Percentiles rank a stretch among this genome's conserved stretches.
phyloP scores from a whole-genome alignment of 1,140 invertebrate genomes.

The Papilio glaucus region DNA sequence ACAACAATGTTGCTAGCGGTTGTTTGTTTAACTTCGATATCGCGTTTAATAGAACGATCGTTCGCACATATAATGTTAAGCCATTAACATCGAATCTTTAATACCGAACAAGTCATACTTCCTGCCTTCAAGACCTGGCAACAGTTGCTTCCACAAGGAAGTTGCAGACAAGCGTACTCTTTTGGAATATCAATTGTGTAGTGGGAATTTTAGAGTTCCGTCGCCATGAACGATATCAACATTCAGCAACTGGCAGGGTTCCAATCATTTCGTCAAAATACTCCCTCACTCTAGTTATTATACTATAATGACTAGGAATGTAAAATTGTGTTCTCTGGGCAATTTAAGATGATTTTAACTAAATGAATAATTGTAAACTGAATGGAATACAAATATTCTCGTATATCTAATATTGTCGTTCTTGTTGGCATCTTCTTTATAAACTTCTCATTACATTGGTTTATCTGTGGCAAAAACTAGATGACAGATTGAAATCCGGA shows the following conservation, averaged over 20 bases:
- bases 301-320: not conserved
- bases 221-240: slow-evolving; percentile 7
- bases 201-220: not conserved
- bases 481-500: too few species aligned
- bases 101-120: not conserved
- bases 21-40: not conserved
- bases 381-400: not conserved
- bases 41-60: not conserved
- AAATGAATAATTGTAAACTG: not conserved
- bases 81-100: not conserved
- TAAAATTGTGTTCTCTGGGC: not conserved
- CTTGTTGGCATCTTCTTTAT: too few species aligned
- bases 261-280: slow-evolving; percentile 5
- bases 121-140: not conserved
- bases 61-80: not conserved
- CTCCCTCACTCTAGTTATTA: not conserved
- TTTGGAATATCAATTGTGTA: not conserved
- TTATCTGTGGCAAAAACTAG: too few species aligned
- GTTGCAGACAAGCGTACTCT: not conserved
- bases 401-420: not conserved
- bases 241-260: slow-evolving; percentile 4
- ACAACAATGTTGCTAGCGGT: not conserved
- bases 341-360: not conserved
- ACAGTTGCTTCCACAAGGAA: not conserved
- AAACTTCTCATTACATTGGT: too few species aligned